phyloP scores from a whole-genome alignment of 1,140 invertebrate genomes.

The Lepidurus apus region DNA sequence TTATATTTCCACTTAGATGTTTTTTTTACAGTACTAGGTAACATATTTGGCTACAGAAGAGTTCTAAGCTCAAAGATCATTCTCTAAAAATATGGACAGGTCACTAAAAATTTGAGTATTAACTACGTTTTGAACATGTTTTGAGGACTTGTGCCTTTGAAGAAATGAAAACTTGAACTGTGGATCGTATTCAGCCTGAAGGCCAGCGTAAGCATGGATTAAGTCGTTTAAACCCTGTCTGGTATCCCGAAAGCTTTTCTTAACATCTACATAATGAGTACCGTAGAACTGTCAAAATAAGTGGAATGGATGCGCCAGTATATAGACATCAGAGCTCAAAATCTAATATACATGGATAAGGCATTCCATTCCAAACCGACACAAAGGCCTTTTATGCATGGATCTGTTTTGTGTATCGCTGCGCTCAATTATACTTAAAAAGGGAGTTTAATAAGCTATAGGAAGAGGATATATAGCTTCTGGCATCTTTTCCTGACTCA shows the following conservation, averaged over 20 bases:
- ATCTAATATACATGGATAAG: not conserved
- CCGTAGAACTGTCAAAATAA: conserved; percentile 11
- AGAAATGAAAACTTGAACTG: too few relatives aligned
- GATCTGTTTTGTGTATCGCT: not conserved
- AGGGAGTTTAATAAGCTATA: not conserved
- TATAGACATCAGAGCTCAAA: not conserved
- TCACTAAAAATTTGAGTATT: too few relatives aligned
- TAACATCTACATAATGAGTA: not conserved
- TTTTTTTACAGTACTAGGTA: not conserved
- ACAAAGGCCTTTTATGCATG: not conserved
- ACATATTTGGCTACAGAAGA: not conserved
- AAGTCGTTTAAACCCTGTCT: not conserved
- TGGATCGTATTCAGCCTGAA: too few relatives aligned
- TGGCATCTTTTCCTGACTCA: not conserved
- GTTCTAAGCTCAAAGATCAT: too few relatives aligned
- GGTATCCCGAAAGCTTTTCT: not conserved
- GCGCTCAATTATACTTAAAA: conserved; percentile 8
- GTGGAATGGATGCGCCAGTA: conserved; percentile 11
- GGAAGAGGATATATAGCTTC: not conserved
- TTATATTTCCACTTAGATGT: too few relatives aligned
- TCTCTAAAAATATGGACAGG: too few relatives aligned
- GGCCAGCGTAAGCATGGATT: too few relatives aligned
- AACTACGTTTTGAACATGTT: too few relatives aligned
- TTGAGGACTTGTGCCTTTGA: too few relatives aligned
- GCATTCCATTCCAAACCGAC: not conserved